Evolutionary conservation across 2,797 vertebrate genomes (phyloP).

Genomic region (Danio albolineatus): DNA sequence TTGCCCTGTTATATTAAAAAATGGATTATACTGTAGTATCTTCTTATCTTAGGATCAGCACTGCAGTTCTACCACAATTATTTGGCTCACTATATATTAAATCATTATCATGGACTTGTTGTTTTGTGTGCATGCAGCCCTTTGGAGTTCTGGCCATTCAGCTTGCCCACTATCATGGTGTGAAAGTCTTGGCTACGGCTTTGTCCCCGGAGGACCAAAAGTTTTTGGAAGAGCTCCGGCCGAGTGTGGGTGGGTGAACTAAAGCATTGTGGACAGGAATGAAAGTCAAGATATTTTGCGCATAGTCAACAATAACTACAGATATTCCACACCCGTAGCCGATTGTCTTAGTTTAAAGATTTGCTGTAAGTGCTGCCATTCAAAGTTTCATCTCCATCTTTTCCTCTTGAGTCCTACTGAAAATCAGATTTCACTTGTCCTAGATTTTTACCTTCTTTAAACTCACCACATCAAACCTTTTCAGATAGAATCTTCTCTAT

Average conservation of each 20-base stretch:
- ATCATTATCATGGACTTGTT: neutral
- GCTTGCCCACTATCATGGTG: conserved; percentile 90
- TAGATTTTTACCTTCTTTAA: conserved; percentile 1
- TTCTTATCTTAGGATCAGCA: neutral
- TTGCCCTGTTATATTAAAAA: neutral
- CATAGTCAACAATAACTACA: no score
- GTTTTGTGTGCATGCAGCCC: conserved; percentile 73
- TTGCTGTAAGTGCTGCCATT: neutral
- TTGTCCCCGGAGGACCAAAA: conserved; percentile 83
- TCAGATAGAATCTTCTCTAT: neutral
- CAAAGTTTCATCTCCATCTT: neutral
- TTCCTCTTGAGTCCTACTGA: neutral
- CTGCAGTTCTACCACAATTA: neutral
- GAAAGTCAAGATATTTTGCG: neutral
- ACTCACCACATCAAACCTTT: neutral
- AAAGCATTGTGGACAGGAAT: neutral
- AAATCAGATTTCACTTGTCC: conserved; percentile 25
- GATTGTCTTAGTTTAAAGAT: neutral
- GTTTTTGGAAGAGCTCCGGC: conserved; percentile 87
- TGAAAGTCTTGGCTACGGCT: conserved; percentile 89
- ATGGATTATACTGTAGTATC: neutral
- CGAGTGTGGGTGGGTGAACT: conserved; percentile 82
- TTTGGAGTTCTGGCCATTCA: conserved; percentile 91
- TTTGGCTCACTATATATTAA: neutral
- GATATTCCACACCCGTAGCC: neutral